These are phyloP conservation scores for Amphiprion percula DNA, from an alignment of 2,113 vertebrate species.

Conservation along the genomic window DNA sequence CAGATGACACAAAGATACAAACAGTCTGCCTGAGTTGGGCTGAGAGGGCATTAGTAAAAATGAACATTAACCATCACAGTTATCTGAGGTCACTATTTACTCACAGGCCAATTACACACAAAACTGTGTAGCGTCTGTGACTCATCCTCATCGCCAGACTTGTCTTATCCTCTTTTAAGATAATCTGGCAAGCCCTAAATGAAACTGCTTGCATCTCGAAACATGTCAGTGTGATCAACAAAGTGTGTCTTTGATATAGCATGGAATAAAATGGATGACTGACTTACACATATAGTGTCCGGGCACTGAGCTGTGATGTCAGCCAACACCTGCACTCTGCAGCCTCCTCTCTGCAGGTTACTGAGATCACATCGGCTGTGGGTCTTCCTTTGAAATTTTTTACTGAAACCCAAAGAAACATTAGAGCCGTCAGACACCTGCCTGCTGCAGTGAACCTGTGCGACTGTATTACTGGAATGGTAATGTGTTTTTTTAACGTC, in stretches of 20 bases:
- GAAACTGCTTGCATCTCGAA: conserved; percentile 51
- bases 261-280: conserved; percentile 45
- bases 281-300: conserved; percentile 25
- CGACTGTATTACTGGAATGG: not conserved
- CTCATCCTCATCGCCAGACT: conserved; percentile 44
- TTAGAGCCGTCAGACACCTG: conserved; percentile 1
- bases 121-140: conserved; percentile 43
- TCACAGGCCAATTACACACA: conserved; percentile 39
- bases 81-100: conserved; percentile 47
- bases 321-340: conserved; percentile 32
- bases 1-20: conserved; percentile 15
- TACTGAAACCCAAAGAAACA: conserved; percentile 4
- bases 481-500: not conserved
- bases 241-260: conserved; percentile 44
- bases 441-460: not conserved
- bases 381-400: conserved; percentile 15
- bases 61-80: conserved; percentile 28
- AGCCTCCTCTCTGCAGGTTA: conserved; percentile 17
- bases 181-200: conserved; percentile 58
- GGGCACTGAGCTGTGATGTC: conserved; percentile 27
- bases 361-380: conserved; percentile 19
- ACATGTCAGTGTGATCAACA: conserved; percentile 37
- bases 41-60: conserved; percentile 29
- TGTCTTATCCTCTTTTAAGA: conserved; percentile 52
- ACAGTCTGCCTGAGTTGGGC: conserved; percentile 1